Evolutionary conservation across 2,888 invertebrate genomes (phyloP), one percentile per base, ranked within the genome.

Genomic region (Nebria brevicollis): DNA sequence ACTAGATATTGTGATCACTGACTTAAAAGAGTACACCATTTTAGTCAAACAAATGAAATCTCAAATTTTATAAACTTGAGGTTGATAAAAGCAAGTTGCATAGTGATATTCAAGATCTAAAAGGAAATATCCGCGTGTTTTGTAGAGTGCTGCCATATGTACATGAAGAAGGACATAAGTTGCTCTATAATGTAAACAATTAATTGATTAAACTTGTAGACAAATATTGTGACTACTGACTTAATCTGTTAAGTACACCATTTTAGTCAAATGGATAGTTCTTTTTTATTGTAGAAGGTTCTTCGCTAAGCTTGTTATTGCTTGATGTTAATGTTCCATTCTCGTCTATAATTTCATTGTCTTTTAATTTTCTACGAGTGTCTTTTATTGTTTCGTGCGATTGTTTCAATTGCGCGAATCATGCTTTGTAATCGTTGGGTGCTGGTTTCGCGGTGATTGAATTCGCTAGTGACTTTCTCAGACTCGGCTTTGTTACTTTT

Each of bases 251-350:
- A 20, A 2, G 66, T 34, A 82, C 20, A 20, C 20, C 20, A 20
- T 20, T 20, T 20, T 20, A 20, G 20, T 83, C 3, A 11, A 1
- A 20, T 20, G 20, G 20, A 20, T 20, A 7, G 7, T 10, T 13
- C 13, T 7, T 10, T 11, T 8, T 10, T 1, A 1, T 8, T n/a
- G 2, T 2, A 7, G 6, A 8, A 82, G 34, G 13, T 13, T 77
- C 72, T 34, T 7, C 41, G 65, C 65, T 66, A 8, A 72, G 43
- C 26, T 77, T 8, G 4, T 20, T 42, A 8, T 13, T 34, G 10
- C 34, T 54, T 8, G 25, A 8, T 82, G 84, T 77, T 41, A 89
- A 83, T 2, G 84, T 82, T 1, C 85, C 83, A 75, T 88, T 86
- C 43, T 86, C 84, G 11, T 84, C 83, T 0, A 84, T 84, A 0